Evolutionary conservation across 2,113 vertebrate genomes (phyloP).

Genomic region (pig (Sus scrofa)): T2T-Sscrofa CM000812.6:11584501-11585000

Average conservation of each 20-base stretch:
- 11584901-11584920: no score
- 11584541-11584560: background rate
- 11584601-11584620: background rate
- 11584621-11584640: background rate
- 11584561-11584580: background rate
- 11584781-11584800: background rate
- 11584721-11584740: background rate
- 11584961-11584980: no score
- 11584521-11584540: accelerated
- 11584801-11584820: background rate
- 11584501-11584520: background rate
- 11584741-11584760: background rate
- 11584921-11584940: no score
- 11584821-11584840: background rate
- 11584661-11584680: background rate
- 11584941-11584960: no score
- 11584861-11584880: no score
- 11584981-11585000: no score
- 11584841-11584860: background rate
- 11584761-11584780: background rate
- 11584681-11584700: slow-evolving; percentile 12
- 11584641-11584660: background rate
- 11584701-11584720: slow-evolving; percentile 3
- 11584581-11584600: background rate
- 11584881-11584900: no score